These are phyloP conservation scores for Lycopodina hypogea DNA, from an alignment of 37 sponge, comb jelly and placozoan species.

Conservation along the genomic window DNA sequence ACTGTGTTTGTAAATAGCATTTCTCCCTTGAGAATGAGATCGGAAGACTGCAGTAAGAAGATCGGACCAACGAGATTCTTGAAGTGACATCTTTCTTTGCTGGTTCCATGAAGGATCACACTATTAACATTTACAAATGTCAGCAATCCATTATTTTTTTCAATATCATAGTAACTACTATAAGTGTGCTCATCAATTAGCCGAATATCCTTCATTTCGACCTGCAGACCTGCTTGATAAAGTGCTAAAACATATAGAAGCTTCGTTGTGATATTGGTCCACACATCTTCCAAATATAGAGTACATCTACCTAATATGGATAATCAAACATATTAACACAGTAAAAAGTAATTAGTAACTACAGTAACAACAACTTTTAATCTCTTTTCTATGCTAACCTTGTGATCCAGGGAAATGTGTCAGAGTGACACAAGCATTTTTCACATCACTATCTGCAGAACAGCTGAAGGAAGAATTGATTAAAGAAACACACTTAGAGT, in stretches of 20 bases:
- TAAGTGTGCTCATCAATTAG: not conserved
- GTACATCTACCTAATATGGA: not conserved
- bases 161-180: not conserved
- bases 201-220: not conserved
- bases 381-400: not conserved
- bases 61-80: conserved; percentile 7
- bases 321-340: too few species aligned
- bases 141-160: not conserved
- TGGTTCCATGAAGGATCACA: not conserved
- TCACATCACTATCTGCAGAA: not conserved
- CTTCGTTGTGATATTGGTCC: not conserved
- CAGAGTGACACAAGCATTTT: not conserved
- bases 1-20: not conserved
- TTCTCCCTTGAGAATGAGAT: conserved; percentile 6
- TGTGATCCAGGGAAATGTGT: conserved; percentile 2
- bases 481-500: not conserved
- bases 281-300: conserved; percentile 1
- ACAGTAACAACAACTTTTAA: too few species aligned
- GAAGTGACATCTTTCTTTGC: not conserved
- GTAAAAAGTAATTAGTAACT: too few species aligned
- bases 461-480: not conserved
- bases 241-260: conserved; percentile 2
- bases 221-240: not conserved
- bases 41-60: not conserved
- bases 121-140: not conserved